Conservation (phyloP, 2,113 vertebrate species). For the Alces alces region DNA sequence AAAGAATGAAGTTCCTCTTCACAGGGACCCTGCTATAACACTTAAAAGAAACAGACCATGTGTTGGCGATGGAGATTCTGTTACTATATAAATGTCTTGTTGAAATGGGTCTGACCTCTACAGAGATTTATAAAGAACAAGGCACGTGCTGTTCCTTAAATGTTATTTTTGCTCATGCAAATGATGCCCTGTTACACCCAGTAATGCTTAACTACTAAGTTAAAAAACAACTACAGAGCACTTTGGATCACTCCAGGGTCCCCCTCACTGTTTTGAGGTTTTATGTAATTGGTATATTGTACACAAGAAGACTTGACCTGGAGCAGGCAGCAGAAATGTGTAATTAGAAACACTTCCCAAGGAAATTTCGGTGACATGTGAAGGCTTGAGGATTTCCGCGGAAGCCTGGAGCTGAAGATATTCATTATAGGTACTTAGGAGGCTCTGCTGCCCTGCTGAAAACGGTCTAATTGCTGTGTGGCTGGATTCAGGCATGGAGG, state of each 20-base stretch:
- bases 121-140: neutral
- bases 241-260: neutral
- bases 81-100: neutral
- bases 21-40: neutral
- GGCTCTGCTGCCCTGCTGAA: neutral
- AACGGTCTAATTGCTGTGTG: neutral
- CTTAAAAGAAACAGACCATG: neutral
- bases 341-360: slow-evolving; percentile 68
- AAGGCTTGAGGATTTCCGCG: slow-evolving; percentile 22
- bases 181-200: neutral
- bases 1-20: neutral
- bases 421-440: slow-evolving; percentile 37
- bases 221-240: slow-evolving; percentile 27
- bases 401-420: slow-evolving; percentile 40
- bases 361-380: slow-evolving; percentile 55
- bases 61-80: neutral
- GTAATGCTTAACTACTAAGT: slow-evolving; percentile 29
- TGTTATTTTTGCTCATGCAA: slow-evolving; percentile 26
- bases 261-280: neutral
- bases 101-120: slow-evolving; percentile 1
- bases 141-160: neutral
- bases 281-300: neutral
- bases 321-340: slow-evolving; percentile 22
- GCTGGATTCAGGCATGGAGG: neutral
- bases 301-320: slow-evolving; percentile 43